A percentile compares a stretch with the other conserved stretches of the same genome.
phyloP scores from a whole-genome alignment of 1,140 invertebrate genomes.

The Nephotettix cincticeps region DNA sequence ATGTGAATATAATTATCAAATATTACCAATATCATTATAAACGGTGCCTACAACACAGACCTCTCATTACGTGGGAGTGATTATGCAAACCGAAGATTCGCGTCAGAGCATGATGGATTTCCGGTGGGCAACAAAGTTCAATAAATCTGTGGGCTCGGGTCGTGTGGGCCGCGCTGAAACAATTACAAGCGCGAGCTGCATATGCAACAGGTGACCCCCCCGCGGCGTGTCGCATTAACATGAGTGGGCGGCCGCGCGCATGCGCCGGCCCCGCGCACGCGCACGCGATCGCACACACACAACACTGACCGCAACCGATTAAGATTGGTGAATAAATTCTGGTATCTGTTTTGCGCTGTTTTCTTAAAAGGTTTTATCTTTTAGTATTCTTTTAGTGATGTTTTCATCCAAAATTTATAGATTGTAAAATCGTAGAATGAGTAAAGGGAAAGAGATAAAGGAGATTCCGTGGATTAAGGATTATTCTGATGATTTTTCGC shows the following conservation, averaged over 20 bases:
- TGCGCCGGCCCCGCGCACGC: too few species aligned
- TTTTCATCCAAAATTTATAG: too few species aligned
- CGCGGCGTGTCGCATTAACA: slow-evolving; percentile 4
- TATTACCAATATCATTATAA: slow-evolving; percentile 13
- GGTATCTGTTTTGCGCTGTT: too few species aligned
- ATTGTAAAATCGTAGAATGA: too few species aligned
- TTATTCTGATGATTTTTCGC: too few species aligned
- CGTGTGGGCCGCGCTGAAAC: slow-evolving; percentile 5
- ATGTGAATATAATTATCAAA: slow-evolving; percentile 9
- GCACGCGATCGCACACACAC: too few species aligned
- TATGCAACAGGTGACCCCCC: background rate
- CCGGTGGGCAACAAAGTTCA: slow-evolving; percentile 16
- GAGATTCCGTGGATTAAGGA: too few species aligned
- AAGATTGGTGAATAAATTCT: too few species aligned
- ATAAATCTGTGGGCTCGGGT: background rate
- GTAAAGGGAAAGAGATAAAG: too few species aligned
- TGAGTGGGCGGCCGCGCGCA: slow-evolving; percentile 2
- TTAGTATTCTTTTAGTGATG: too few species aligned
- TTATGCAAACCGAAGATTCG: slow-evolving; percentile 11
- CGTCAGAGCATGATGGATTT: slow-evolving; percentile 11
- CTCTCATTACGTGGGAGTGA: slow-evolving; percentile 1
- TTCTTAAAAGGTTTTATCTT: too few species aligned
- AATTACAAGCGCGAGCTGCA: slow-evolving; percentile 1
- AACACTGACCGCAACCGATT: too few species aligned
- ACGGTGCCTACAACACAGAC: background rate